Evolutionary conservation across 64 coral and sea anemone species (phyloP).

Genomic region (Hydrozoanthus tunicans): DNA sequence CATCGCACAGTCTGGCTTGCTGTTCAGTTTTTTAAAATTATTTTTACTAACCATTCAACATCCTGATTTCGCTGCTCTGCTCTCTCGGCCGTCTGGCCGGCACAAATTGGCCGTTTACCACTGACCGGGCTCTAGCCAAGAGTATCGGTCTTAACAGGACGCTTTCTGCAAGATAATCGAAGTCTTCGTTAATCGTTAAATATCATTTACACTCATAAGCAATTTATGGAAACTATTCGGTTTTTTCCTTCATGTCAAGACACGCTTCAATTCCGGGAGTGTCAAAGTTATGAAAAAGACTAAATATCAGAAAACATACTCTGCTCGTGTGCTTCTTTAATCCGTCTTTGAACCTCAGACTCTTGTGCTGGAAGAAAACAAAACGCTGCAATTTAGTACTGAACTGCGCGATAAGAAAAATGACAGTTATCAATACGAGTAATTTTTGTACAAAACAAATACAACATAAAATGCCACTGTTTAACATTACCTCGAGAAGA

Average conservation of each 20-base stretch:
- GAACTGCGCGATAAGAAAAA: background rate
- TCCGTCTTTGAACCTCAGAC: background rate
- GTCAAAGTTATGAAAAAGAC: no score
- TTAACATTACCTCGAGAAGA: no score
- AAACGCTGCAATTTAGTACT: background rate
- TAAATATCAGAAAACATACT: background rate
- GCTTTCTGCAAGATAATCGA: no score
- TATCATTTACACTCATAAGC: no score
- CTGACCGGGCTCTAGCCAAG: background rate
- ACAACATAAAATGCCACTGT: no score
- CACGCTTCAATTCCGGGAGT: no score
- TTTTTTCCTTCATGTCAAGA: no score
- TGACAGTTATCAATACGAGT: background rate
- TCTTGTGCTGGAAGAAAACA: background rate
- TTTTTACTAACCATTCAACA: background rate
- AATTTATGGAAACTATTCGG: no score
- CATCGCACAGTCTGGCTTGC: background rate
- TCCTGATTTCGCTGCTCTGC: background rate
- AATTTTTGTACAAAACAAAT: background rate
- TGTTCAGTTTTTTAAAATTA: background rate
- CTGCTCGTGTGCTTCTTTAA: background rate
- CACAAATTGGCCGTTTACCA: background rate
- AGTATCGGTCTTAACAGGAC: background rate
- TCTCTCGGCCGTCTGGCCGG: background rate
- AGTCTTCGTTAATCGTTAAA: no score